phyloP scores from a whole-genome alignment of 2,888 invertebrate genomes.

The Caenorhabditis sp. region DNA sequence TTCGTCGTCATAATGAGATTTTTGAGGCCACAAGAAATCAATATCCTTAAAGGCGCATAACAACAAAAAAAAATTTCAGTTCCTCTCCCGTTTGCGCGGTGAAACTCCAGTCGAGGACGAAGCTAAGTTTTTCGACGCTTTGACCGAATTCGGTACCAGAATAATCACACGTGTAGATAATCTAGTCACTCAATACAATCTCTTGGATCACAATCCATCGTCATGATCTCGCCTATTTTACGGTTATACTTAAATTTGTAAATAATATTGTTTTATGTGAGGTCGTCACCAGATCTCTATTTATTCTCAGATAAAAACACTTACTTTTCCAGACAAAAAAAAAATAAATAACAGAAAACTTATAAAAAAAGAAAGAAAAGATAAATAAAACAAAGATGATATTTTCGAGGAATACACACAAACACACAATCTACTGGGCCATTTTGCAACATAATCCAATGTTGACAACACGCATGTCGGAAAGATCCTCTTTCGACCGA shows the following conservation, averaged over 20 bases:
- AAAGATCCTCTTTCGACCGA: conserved; percentile 76
- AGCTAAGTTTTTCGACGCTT: conserved; percentile 12
- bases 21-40: no score
- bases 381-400: background rate
- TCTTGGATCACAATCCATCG: conserved; percentile 30
- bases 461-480: conserved; percentile 24
- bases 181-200: conserved; percentile 13
- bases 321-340: no score
- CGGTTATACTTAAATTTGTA: no score
- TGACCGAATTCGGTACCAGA: conserved; percentile 15
- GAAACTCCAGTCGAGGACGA: conserved; percentile 17
- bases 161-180: conserved; percentile 18
- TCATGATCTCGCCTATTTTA: conserved; percentile 9
- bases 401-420: background rate
- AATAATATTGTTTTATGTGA: no score
- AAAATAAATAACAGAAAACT: background rate
- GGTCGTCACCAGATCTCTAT: conserved; percentile 9
- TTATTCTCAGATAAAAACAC: conserved; percentile 1
- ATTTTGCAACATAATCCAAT: conserved; percentile 40
- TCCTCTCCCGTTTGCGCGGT: conserved; percentile 21
- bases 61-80: background rate
- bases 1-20: background rate
- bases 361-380: background rate
- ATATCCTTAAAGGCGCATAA: no score
- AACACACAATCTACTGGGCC: background rate